Evolutionary conservation across 2,888 invertebrate genomes (phyloP).

Genomic region (Chaetogeoica ovagalla): DNA sequence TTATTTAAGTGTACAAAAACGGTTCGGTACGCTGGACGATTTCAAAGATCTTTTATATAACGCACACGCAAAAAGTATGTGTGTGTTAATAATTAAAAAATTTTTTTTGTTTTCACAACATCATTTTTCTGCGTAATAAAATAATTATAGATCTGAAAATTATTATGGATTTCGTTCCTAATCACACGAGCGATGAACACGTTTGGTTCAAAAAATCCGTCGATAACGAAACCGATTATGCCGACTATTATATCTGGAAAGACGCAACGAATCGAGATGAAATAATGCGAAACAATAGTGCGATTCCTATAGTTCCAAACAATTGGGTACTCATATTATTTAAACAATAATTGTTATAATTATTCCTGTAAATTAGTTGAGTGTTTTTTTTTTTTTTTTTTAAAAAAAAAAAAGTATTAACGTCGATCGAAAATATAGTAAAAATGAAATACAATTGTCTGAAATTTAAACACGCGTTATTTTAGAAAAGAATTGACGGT

Average conservation of each 20-base stretch:
- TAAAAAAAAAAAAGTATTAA: too few relatives aligned
- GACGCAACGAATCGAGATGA: conserved; percentile 55
- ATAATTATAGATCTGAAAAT: conserved; percentile 57
- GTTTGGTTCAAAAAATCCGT: conserved; percentile 58
- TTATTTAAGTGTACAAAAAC: conserved; percentile 2
- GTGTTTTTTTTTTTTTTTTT: too few relatives aligned
- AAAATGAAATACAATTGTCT: neutral
- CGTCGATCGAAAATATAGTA: too few relatives aligned
- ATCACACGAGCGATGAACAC: conserved; percentile 58
- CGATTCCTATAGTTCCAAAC: conserved; percentile 21
- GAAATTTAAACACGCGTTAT: neutral
- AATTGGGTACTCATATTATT: conserved; percentile 33
- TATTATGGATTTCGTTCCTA: conserved; percentile 59
- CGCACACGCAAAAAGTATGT: conserved; percentile 35
- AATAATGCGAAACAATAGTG: conserved; percentile 11
- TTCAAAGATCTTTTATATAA: conserved; percentile 17
- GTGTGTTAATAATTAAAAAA: neutral
- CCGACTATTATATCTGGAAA: conserved; percentile 58
- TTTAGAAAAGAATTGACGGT: conserved; percentile 3
- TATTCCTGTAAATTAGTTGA: neutral
- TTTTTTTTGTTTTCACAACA: too few relatives aligned
- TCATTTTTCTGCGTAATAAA: too few relatives aligned
- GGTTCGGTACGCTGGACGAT: conserved; percentile 28
- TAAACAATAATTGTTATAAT: neutral
- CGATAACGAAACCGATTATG: conserved; percentile 55